Conservation (phyloP, 2,797 vertebrate genomes). For the Melopsittacus undulatus region DNA sequence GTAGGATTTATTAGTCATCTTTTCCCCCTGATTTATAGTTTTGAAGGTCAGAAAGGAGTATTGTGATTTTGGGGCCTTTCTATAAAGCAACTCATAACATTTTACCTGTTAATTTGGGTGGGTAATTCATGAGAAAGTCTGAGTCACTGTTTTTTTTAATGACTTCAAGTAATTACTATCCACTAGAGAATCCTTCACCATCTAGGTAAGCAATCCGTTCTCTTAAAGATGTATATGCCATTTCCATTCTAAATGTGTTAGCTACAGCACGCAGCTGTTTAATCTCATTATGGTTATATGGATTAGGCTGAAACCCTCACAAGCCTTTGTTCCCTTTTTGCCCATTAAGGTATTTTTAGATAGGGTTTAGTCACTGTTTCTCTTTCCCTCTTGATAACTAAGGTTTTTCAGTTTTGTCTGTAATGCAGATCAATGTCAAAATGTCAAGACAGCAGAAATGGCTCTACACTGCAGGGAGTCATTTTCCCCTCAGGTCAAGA, state of each 20-base stretch:
- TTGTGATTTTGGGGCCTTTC: background rate
- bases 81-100: background rate
- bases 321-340: background rate
- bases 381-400: background rate
- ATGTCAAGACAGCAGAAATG: background rate
- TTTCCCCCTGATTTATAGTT: background rate
- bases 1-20: background rate
- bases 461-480: background rate
- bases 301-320: background rate
- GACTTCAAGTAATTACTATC: background rate
- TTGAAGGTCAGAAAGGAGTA: background rate
- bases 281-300: background rate
- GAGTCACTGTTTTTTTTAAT: background rate
- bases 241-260: background rate
- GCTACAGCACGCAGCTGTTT: background rate
- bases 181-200: background rate
- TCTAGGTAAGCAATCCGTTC: background rate
- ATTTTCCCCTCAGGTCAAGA: background rate
- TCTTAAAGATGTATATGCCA: background rate
- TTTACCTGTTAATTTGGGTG: background rate
- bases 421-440: background rate
- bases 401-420: background rate
- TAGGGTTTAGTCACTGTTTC: background rate
- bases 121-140: background rate
- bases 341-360: background rate